A percentile compares a stretch with the other conserved stretches of the same genome.
Conservation (phyloP, 2,888 invertebrate genomes). For the Minunthozetes semirufus region DNA sequence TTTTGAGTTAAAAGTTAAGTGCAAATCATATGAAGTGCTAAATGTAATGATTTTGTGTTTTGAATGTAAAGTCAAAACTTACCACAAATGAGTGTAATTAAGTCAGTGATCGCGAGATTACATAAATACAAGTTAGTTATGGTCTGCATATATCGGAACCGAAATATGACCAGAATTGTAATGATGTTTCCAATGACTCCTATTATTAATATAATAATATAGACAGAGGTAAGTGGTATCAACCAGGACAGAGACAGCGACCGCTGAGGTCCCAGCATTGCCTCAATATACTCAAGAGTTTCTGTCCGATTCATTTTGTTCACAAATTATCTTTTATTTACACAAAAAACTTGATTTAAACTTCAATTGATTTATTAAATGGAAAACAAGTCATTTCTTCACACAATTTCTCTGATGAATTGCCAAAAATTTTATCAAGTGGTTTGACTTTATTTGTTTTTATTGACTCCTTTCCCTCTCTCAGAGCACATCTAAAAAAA, state of each 20-base stretch:
- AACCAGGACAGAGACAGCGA: conserved; percentile 44
- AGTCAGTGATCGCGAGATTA: conserved; percentile 47
- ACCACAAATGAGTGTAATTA: conserved; percentile 47
- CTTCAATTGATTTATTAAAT: background rate
- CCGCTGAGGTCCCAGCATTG: conserved; percentile 45
- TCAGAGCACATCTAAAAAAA: conserved; percentile 2
- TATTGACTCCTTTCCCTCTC: background rate
- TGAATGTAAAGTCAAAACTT: conserved; percentile 39
- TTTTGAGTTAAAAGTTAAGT: no score
- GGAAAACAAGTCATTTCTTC: background rate
- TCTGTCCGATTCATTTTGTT: conserved; percentile 1
- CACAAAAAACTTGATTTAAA: background rate
- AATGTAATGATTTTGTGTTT: background rate
- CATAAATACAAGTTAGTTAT: conserved; percentile 48
- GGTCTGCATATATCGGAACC: conserved; percentile 47
- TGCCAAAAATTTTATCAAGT: background rate
- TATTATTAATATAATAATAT: conserved; percentile 46
- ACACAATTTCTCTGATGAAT: background rate
- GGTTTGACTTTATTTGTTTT: background rate
- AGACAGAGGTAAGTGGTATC: conserved; percentile 46
- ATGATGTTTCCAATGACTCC: conserved; percentile 45
- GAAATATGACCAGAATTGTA: conserved; percentile 46
- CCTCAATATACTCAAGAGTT: conserved; percentile 33
- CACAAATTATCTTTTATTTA: background rate
- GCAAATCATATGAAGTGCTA: no score